A percentile compares a stretch with the other conserved stretches of the same genome.
Conservation (phyloP, 37 sponge, comb jelly and placozoan genomes). For the Geodia barretti region DNA sequence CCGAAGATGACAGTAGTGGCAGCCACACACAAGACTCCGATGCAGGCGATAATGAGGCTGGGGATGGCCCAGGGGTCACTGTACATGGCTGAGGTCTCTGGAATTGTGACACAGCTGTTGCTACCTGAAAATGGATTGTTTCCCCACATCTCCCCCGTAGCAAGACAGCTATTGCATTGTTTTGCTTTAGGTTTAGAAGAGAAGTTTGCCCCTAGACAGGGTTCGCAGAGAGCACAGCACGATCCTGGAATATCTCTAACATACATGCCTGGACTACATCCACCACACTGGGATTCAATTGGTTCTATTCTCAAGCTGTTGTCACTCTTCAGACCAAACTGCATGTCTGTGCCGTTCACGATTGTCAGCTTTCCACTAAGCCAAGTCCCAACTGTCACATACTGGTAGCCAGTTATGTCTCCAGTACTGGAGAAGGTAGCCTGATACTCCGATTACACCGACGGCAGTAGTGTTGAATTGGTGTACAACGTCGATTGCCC, state of each 20-base stretch:
- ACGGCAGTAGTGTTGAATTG: too few relatives aligned
- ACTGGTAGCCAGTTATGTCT: constrained; percentile 3
- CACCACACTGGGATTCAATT: constrained; percentile 46
- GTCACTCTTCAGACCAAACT: constrained; percentile 58
- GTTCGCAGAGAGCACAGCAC: constrained; percentile 77
- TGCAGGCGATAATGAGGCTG: constrained; percentile 36
- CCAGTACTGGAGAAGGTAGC: too few relatives aligned
- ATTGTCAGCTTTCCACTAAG: constrained; percentile 24
- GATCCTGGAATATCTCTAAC: constrained; percentile 6
- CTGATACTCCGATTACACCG: too few relatives aligned
- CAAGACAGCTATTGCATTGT: constrained; percentile 63
- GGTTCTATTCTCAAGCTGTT: not conserved
- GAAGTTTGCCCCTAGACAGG: constrained; percentile 55
- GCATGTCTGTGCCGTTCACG: not conserved
- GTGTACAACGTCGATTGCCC: too few relatives aligned
- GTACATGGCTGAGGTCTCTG: constrained; percentile 1
- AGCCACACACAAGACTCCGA: constrained; percentile 41
- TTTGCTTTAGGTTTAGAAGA: constrained; percentile 7
- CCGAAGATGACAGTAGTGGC: constrained; percentile 26
- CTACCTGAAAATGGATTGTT: constrained; percentile 63
- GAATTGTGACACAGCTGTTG: constrained; percentile 32
- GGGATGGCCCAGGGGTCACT: constrained; percentile 51
- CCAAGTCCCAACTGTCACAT: constrained; percentile 51
- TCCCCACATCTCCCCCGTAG: constrained; percentile 57
- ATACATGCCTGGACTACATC: constrained; percentile 49